Base-by-base conservation (phyloP, 2,113 vertebrate genomes). In the Castor canadensis region DNA sequence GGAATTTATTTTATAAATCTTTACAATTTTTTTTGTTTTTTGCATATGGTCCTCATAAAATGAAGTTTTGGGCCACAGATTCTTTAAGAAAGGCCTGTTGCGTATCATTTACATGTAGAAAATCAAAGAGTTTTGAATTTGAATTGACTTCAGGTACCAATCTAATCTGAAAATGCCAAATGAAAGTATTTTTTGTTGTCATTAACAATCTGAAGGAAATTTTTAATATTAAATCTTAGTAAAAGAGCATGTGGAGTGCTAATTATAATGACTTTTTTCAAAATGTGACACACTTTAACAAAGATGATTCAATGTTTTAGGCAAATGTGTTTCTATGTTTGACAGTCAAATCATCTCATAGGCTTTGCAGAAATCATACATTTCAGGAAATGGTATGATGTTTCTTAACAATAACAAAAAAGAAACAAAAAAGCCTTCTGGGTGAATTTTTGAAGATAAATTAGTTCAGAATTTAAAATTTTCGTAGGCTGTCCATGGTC, bases 11-110 rank as follows among this genome's bases (percentile, higher is more conserved):
- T 92, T 76, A 35, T 69, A n/a, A 67, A 17, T 4, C 1, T 73
- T 87, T 76, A 56, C 35, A n/a, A 32, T 98, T 97, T 97, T 97
- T 95, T 97, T 97, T 97, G 91, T 54, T 91, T 86, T 94, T 90
- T 98, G 96, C 96, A 98, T 97, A 97, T 98, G 97, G 97, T 97
- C 93, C 38, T 94, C 96, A 98, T 98, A 98, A 97, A 98, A 97
- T 91, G 87, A 96, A 98, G 93, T 87, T 97, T 89, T 95, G 97
- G 97, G 98, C 96, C 84, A 96, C 52, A 93, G 90, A 97, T 93
- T 88, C 47, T 95, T n/a, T 96, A 97, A 97, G 82, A 97, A 97
- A 96, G 76, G 89, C 66, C 87, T 95, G 73, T 91, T 97, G 97
- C 75, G 97, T 22, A 95, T 96, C 83, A 62, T 87, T 85, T 86